Percentiles rank a stretch among this genome's conserved stretches.
Conservation (phyloP, 1,140 invertebrate genomes). For the Pectinophora gossypiella region DNA sequence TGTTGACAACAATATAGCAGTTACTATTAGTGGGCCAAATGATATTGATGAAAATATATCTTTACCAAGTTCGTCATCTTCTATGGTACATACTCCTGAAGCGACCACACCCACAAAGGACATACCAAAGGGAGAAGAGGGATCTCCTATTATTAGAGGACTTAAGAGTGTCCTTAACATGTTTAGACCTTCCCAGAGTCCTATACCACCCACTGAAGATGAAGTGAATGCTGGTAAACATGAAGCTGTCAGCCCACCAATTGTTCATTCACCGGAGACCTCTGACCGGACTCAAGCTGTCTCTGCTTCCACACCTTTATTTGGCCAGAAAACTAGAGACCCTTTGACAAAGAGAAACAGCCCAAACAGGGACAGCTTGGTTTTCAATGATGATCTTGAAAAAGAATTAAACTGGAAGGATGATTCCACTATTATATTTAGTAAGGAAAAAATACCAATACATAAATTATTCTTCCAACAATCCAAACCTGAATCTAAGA, state of each 20-base stretch:
- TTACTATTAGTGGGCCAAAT: constrained; percentile 26
- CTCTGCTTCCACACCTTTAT: constrained; percentile 48
- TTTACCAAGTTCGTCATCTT: constrained; percentile 53
- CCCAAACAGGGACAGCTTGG: constrained; percentile 51
- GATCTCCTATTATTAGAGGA: constrained; percentile 59
- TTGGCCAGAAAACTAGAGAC: constrained; percentile 29
- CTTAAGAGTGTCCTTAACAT: constrained; percentile 63
- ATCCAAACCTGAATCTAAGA: constrained; percentile 1
- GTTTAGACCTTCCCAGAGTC: constrained; percentile 60
- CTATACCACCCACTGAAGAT: constrained; percentile 35
- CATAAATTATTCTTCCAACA: constrained; percentile 48
- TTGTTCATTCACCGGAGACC: background rate
- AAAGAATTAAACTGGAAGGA: constrained; percentile 62
- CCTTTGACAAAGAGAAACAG: constrained; percentile 39
- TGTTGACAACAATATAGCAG: constrained; percentile 33
- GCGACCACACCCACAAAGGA: constrained; percentile 63
- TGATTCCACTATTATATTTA: constrained; percentile 57
- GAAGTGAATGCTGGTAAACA: constrained; percentile 13
- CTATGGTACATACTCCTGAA: constrained; percentile 47
- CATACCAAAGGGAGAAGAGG: constrained; percentile 38
- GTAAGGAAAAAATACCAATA: constrained; percentile 57
- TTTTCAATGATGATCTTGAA: constrained; percentile 59
- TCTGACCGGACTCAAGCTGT: constrained; percentile 3
- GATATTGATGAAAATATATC: constrained; percentile 49
- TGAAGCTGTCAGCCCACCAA: constrained; percentile 9